Conservation (phyloP, 2,113 vertebrate genomes). For the Symphodus melops region DNA sequence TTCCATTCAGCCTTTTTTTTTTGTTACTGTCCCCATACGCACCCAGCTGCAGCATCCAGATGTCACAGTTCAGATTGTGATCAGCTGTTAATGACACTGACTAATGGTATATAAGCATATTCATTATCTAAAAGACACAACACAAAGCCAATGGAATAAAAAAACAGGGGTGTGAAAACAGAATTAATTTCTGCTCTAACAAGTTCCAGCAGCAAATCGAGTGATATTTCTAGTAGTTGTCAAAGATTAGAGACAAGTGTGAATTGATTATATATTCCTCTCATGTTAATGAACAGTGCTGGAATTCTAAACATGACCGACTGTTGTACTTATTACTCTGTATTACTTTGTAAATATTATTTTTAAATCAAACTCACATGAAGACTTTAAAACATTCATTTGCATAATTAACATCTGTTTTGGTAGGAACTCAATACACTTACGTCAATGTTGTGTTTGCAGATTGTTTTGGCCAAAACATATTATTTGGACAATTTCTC, state of each 20-base stretch:
- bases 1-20: no score
- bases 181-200: neutral
- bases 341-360: neutral
- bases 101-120: neutral
- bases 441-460: neutral
- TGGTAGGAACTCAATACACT: neutral
- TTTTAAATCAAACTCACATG: no score
- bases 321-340: neutral
- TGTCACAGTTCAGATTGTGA: neutral
- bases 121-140: neutral
- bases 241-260: neutral
- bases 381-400: no score
- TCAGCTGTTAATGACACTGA: neutral
- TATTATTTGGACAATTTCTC: no score
- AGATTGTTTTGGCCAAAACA: neutral
- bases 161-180: neutral
- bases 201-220: neutral
- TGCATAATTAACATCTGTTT: no score
- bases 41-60: constrained; percentile 21
- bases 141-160: neutral
- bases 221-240: neutral
- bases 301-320: neutral
- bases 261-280: neutral
- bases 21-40: no score
- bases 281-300: neutral